Base-by-base conservation (phyloP, 2,113 vertebrate genomes). In the Forbesichthys agassizii region DNA sequence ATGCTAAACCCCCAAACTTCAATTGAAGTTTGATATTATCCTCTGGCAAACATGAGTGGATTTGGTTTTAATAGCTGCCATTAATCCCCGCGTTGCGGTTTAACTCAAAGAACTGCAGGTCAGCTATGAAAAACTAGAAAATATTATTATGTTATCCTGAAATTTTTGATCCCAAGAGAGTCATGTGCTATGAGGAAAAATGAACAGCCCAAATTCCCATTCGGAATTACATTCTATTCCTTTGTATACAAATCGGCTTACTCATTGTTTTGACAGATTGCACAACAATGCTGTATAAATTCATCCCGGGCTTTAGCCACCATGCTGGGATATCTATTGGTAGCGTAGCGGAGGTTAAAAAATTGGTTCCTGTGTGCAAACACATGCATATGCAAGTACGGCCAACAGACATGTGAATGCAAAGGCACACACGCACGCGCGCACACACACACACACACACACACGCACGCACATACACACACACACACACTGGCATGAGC, bases 21-120 rank as follows among this genome's bases (percentile, higher is more conserved):
- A 86, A 89, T 89, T 90, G 84, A 92, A 91, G 87, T 90, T 89
- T 86, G 75, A 89, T 81, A 81, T 90, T 72, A 90, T 91, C 88
- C 90, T 76, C 60, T 55, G 79, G 86, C 82, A 90, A 90, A 90
- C 84, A 90, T 73, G 77, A 88, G 86, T 86, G 90, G 90, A 92
- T 93, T 90, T 83, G 66, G 87, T 77, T 90, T 83, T 90, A 91
- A 92, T 90, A 91, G 89, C 84, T 80, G 77, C 68, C 78, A 89
- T 89, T 92, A 93, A 93, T 91, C 90, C 84, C 70, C 57, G 46
- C 68, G 79, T 86, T 92, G 83, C 62, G 83, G 88, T 90, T 85
- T 77, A 72, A 82, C 75, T 81, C 70, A 68, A 73, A 69, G 74
- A 68, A 61, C 74, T 56, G 64, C 75, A 77, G 86, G 84, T 88